Base-by-base conservation (phyloP, 2,888 invertebrate species). In the Agrotis puta region DNA sequence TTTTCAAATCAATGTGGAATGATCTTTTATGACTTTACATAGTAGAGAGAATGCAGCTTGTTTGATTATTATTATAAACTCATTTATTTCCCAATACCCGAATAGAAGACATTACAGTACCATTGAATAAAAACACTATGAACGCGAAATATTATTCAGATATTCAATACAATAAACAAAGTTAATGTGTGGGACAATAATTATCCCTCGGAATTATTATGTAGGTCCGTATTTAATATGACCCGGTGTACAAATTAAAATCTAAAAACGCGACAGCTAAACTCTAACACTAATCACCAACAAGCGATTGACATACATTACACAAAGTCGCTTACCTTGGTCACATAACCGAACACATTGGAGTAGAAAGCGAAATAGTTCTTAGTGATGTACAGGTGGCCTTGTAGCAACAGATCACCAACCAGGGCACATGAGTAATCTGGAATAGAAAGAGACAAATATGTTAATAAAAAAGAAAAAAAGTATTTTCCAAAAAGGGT, bases 351-450 rank as follows among this genome's bases (percentile, higher is more conserved):
- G 93, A 99, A 98, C 74, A 99, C 99, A 93, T 99, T 99, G 80
- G 99, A 99, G 94, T 99, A 98, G 96, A 99, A 99, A 86, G 99
- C 99, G 96, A 99, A 98, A 96, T 98, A 98, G 92, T 99, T 98
- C 91, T 98, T 98, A 79, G 99, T 99, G 91, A 99, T 98, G 96
- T 99, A 99, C 85, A 99, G 97, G 92, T 98, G 98, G 68, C 99
- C 99, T 96, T 99, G 99, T 33, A 99, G 97, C 65, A 99, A 96
- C 86, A 99, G 98, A 93, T 99, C 99, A 79, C 98, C 98, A 77
- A 99, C 98, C 87, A 99, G 97, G 76, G 99, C 99, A 94, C 99
- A 99, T 59, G 98, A 98, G 96, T 98, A 99, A 96, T 98, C 98
- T 98, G 96, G 27, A 96, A 97, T 74, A 79, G 39, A 78, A 70